Conservation (phyloP, 1,140 invertebrate genomes). For the Gryllus bimaculatus region DNA sequence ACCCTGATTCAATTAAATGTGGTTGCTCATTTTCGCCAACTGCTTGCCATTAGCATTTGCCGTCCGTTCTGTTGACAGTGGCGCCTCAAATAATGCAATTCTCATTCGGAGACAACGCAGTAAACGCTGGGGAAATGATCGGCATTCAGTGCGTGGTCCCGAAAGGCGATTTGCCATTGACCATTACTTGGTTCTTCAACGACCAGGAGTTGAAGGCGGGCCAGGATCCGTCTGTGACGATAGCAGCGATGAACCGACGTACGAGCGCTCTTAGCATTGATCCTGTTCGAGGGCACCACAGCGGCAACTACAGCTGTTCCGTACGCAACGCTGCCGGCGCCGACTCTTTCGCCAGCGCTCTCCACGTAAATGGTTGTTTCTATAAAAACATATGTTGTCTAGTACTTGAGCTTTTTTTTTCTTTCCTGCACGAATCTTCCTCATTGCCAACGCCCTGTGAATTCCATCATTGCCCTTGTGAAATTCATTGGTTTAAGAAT, state of each 20-base stretch:
- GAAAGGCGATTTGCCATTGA: constrained; percentile 34
- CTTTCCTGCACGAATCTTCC: no score
- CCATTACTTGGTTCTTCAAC: constrained; percentile 31
- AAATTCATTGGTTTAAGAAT: no score
- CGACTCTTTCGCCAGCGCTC: constrained; percentile 46
- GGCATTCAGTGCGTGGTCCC: constrained; percentile 31
- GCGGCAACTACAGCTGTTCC: constrained; percentile 63
- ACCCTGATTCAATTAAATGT: no score
- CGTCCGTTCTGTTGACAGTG: constrained; percentile 19
- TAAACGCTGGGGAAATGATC: constrained; percentile 39
- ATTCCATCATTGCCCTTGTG: no score
- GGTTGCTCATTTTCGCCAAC: no score
- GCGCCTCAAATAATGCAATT: constrained; percentile 27
- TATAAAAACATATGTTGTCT: no score
- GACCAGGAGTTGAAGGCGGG: constrained; percentile 23
- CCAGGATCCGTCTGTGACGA: constrained; percentile 30
- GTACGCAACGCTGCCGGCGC: constrained; percentile 55
- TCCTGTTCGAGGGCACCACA: constrained; percentile 61
- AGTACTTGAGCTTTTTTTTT: no score
- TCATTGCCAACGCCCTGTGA: no score
- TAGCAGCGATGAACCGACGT: constrained; percentile 51
- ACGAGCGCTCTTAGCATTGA: constrained; percentile 66
- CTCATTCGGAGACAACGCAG: constrained; percentile 28
- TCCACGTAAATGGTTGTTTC: constrained; percentile 51
- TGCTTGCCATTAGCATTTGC: no score